These are phyloP conservation scores for Mythimna lalbum DNA, from an alignment of 2,888 invertebrate genomes.

Conservation along the genomic window DNA sequence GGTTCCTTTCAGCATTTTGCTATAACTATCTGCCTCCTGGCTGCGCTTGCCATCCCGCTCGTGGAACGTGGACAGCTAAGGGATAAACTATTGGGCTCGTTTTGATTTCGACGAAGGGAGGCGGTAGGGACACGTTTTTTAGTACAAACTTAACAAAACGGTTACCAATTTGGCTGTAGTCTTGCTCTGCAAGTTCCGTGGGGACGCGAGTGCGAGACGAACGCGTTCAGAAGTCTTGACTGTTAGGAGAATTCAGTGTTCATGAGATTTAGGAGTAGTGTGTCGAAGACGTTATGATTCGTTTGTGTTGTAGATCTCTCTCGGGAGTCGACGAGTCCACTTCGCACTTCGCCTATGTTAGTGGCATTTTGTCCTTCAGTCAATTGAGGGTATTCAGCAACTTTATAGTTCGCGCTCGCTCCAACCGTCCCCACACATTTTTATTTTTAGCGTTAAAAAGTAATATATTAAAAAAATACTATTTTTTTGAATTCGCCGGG, in stretches of 20 bases:
- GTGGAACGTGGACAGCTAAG: conserved; percentile 47
- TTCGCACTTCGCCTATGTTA: conserved; percentile 16
- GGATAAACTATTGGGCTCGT: conserved; percentile 47
- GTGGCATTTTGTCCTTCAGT: conserved; percentile 23
- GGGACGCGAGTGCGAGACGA: conserved; percentile 45
- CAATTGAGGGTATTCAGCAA: conserved; percentile 11
- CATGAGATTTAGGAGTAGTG: conserved; percentile 44
- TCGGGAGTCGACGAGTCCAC: conserved; percentile 16
- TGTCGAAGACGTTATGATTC: conserved; percentile 31
- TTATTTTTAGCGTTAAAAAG: conserved; percentile 77
- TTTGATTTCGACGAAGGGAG: conserved; percentile 73
- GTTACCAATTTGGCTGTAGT: conserved; percentile 82
- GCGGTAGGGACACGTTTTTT: conserved; percentile 77
- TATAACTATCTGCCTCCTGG: background rate
- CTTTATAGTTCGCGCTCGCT: conserved; percentile 31
- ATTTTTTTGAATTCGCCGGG: conserved; percentile 88
- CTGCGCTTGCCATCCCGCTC: conserved; percentile 20
- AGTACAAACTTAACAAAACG: conserved; percentile 75
- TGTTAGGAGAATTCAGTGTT: conserved; percentile 36
- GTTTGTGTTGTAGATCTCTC: conserved; percentile 36
- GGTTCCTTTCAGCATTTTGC: background rate
- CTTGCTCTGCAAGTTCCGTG: conserved; percentile 63
- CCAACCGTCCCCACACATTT: conserved; percentile 52
- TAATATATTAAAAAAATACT: conserved; percentile 75
- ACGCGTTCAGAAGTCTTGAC: conserved; percentile 9